Percentiles rank a stretch among this genome's conserved stretches.
Conservation (phyloP, 2,888 invertebrate species). For the Bombylius discolor region DNA sequence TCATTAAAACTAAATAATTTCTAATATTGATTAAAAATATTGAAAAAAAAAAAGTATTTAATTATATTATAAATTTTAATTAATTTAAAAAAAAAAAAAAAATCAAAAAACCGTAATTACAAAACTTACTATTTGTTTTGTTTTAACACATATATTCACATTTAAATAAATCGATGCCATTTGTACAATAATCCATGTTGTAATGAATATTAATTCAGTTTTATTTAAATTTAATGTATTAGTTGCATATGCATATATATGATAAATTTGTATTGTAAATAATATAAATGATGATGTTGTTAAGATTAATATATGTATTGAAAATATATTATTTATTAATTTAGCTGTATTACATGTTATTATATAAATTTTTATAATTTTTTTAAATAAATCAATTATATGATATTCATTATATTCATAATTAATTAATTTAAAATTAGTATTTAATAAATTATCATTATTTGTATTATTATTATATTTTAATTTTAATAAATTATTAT, state of each 20-base stretch:
- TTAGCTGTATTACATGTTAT: conserved; percentile 18
- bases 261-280: conserved; percentile 23
- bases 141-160: conserved; percentile 19
- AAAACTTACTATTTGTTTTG: conserved; percentile 18
- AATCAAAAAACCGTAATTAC: too few relatives aligned
- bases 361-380: conserved; percentile 17
- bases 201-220: conserved; percentile 17
- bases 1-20: too few relatives aligned
- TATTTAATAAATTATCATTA: too few relatives aligned
- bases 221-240: conserved; percentile 17
- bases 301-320: conserved; percentile 19
- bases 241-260: conserved; percentile 20
- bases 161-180: conserved; percentile 20
- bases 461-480: neutral
- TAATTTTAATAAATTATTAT: conserved; percentile 12
- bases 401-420: too few relatives aligned
- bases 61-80: too few relatives aligned
- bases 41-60: too few relatives aligned
- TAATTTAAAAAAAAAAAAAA: too few relatives aligned
- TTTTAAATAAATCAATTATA: conserved; percentile 6
- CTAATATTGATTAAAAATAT: too few relatives aligned
- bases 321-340: conserved; percentile 18
- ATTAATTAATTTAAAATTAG: too few relatives aligned
- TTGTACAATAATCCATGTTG: conserved; percentile 22
- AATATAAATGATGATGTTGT: conserved; percentile 21